Percentiles rank a stretch among this genome's conserved stretches.
Conservation (phyloP, 2,888 invertebrate species). For the Synergus itoensis region DNA sequence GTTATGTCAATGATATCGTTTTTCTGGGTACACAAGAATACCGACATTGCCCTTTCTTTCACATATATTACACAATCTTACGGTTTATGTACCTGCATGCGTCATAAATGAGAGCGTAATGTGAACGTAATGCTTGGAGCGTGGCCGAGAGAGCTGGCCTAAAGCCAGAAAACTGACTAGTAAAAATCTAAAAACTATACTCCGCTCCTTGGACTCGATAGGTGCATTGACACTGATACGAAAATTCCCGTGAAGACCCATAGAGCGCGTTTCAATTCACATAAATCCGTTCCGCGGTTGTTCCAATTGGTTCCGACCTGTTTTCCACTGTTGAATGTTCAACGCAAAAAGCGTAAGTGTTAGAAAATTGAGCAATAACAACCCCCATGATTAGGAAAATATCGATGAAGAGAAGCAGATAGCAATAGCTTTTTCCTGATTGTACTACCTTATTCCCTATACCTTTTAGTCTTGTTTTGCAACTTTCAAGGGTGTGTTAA, state of each 20-base stretch:
- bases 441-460: neutral
- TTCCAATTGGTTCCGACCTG: neutral
- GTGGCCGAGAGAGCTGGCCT: slow-evolving; percentile 47
- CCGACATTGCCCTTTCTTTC: slow-evolving; percentile 45
- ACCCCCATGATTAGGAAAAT: slow-evolving; percentile 12
- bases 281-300: slow-evolving; percentile 22
- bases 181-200: slow-evolving; percentile 46
- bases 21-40: neutral
- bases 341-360: neutral
- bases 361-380: slow-evolving; percentile 5
- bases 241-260: slow-evolving; percentile 52
- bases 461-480: neutral
- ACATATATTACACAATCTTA: neutral
- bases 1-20: neutral
- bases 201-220: slow-evolving; percentile 60
- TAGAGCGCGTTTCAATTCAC: slow-evolving; percentile 5
- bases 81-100: slow-evolving; percentile 2
- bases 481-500: neutral
- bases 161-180: slow-evolving; percentile 50
- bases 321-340: neutral
- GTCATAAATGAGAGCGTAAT: neutral
- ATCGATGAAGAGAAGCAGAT: neutral
- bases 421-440: slow-evolving; percentile 22
- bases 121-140: slow-evolving; percentile 22
- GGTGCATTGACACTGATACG: slow-evolving; percentile 68